Evolutionary conservation across 2,888 invertebrate species (phyloP).

Genomic region (Tinea pellionella): DNA sequence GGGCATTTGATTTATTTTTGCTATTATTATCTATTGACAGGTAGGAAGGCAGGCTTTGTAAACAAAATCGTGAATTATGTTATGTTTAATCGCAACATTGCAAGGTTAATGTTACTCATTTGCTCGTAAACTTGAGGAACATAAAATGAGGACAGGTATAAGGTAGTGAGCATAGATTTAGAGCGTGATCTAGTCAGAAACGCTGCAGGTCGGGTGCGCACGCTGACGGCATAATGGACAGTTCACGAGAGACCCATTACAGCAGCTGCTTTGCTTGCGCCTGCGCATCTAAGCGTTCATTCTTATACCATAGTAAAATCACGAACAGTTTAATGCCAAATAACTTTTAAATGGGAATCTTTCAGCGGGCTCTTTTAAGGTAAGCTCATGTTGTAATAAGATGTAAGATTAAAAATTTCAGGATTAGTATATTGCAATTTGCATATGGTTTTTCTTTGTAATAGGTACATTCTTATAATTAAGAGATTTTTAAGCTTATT

Average conservation of each 20-base stretch:
- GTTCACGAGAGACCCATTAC: slow-evolving; percentile 44
- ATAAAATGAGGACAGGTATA: background rate
- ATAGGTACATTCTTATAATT: no score
- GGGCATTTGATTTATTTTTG: no score
- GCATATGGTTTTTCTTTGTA: no score
- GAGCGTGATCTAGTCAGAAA: slow-evolving; percentile 17
- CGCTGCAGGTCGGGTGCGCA: slow-evolving; percentile 37
- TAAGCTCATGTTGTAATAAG: no score
- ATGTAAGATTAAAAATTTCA: no score
- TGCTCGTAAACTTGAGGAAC: background rate
- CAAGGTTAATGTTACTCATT: background rate
- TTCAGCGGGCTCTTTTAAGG: background rate
- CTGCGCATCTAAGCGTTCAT: slow-evolving; percentile 6
- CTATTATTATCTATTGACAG: no score
- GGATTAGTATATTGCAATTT: no score
- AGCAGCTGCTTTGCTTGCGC: slow-evolving; percentile 12
- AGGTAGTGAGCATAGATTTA: slow-evolving; percentile 13
- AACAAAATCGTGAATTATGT: background rate
- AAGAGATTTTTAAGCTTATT: no score
- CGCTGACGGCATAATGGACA: slow-evolving; percentile 42
- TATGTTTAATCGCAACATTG: background rate
- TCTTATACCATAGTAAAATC: background rate
- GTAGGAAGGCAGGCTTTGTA: background rate
- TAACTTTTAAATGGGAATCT: background rate
- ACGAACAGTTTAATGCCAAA: background rate